Percentiles rank a stretch among this genome's conserved stretches.
Conservation (phyloP, 1,140 invertebrate species). For the Paraescarpia echinospica region DNA sequence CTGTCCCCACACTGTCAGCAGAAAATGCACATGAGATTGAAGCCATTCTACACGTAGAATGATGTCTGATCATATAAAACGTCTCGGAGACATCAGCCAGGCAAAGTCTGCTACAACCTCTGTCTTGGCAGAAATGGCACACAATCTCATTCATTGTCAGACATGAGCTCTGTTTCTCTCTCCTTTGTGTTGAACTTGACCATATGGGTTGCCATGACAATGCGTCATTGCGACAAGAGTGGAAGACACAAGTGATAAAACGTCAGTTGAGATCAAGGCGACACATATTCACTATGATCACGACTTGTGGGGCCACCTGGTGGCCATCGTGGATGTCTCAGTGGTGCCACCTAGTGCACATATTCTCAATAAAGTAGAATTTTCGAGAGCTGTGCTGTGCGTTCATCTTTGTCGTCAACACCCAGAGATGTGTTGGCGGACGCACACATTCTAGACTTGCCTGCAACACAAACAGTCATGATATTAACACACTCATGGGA, state of each 20-base stretch:
- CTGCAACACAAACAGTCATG: background rate
- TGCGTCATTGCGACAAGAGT: no score
- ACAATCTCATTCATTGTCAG: background rate
- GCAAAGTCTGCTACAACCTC: background rate
- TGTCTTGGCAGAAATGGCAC: background rate
- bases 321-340: no score
- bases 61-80: background rate
- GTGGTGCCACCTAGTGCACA: no score
- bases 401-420: background rate
- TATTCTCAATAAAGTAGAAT: background rate
- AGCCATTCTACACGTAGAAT: background rate
- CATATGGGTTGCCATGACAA: background rate
- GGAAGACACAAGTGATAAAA: background rate
- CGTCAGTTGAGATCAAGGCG: background rate
- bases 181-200: background rate
- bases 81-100: background rate
- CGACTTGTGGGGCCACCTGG: background rate
- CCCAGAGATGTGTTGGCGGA: no score
- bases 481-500: slow-evolving; percentile 2
- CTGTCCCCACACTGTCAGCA: background rate
- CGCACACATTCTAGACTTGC: background rate
- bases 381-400: background rate
- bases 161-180: background rate
- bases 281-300: background rate
- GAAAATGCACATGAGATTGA: background rate